Base-by-base conservation (phyloP, 2,888 invertebrate genomes). In the Drosophila colorata region DNA sequence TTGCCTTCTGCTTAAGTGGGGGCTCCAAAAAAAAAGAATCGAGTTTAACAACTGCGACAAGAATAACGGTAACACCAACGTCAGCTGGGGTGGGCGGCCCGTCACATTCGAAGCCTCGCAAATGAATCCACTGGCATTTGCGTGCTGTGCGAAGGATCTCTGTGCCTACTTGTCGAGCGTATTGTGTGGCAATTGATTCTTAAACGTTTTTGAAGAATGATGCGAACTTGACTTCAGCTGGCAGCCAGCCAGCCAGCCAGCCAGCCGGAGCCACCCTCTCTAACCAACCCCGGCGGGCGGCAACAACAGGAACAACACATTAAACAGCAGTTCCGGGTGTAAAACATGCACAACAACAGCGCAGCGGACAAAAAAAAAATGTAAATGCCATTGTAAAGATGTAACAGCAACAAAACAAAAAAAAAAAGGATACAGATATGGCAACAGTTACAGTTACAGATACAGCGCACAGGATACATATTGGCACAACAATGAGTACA, bases 191-290 rank as follows among this genome's bases (percentile, higher is more conserved):
- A 83, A 86, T 83, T 83, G 82, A 78, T 86, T 86, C 86, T 80
- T 86, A 83, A 83, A 83, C 75, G 86, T 71, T 82, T 82, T 75
- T 71, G 86, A 86, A 80, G 82, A 86, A 80, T 82, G 83, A 86
- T 85, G 80, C 77, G 57, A 83, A 61, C 74, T 82, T 79, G 82
- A 82, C 79, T 79, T 70, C 60, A 53, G 52, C 53, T 43, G 49
- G 25, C 46, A 33, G 7, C 33, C 64, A 51, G 41, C 49, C 37
- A 33, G 49, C 33, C 46, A 33, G 7, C 33, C 64, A 51, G 41
- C 49, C 37, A 33, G 38, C 25, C 41, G 20, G 41, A 35, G 7
- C 46, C 64, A 59, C 59, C 56, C 48, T 8, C 51, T 25, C 18
- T 14, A 40, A 47, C 18, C 63, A 41, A 68, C 61, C 74, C 68